Conservation (phyloP, 2,113 vertebrate genomes). For the Limnothrissa miodon region DNA sequence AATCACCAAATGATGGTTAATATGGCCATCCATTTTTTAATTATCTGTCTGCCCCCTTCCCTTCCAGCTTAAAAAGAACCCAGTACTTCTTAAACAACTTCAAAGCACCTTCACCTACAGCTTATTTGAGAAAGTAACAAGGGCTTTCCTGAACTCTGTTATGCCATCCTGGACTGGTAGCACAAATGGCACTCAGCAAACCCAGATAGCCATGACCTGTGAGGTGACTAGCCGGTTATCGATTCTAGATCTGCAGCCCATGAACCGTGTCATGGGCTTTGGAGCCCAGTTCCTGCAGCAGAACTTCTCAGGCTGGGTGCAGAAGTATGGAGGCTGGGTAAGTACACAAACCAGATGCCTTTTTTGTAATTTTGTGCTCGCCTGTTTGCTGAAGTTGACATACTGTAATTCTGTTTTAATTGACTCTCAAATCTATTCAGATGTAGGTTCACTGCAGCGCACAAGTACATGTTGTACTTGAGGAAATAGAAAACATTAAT, state of each 20-base stretch:
- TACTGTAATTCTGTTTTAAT: too few species aligned
- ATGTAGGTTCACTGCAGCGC: background rate
- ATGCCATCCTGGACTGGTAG: background rate
- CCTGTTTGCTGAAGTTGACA: too few species aligned
- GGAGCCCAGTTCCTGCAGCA: constrained; percentile 46
- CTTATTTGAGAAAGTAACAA: constrained; percentile 41
- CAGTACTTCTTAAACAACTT: constrained; percentile 29
- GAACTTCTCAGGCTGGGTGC: constrained; percentile 49
- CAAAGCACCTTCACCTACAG: constrained; percentile 31
- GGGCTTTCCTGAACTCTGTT: constrained; percentile 21
- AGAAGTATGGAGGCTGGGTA: constrained; percentile 52
- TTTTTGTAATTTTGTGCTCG: too few species aligned
- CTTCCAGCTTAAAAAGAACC: constrained; percentile 36
- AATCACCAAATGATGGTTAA: too few species aligned
- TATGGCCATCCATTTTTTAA: background rate
- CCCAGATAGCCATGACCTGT: constrained; percentile 46
- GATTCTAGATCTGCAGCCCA: constrained; percentile 39
- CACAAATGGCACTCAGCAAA: constrained; percentile 12
- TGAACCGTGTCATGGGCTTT: constrained; percentile 48
- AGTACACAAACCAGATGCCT: constrained; percentile 15
- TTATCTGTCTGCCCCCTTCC: background rate
- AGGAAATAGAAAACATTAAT: background rate
- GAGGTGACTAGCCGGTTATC: constrained; percentile 51
- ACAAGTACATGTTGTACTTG: background rate
- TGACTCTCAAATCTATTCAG: background rate